A percentile compares a stretch with the other conserved stretches of the same genome.
phyloP scores from a whole-genome alignment of 2,113 vertebrate species.

The Cebus imitator region DNA sequence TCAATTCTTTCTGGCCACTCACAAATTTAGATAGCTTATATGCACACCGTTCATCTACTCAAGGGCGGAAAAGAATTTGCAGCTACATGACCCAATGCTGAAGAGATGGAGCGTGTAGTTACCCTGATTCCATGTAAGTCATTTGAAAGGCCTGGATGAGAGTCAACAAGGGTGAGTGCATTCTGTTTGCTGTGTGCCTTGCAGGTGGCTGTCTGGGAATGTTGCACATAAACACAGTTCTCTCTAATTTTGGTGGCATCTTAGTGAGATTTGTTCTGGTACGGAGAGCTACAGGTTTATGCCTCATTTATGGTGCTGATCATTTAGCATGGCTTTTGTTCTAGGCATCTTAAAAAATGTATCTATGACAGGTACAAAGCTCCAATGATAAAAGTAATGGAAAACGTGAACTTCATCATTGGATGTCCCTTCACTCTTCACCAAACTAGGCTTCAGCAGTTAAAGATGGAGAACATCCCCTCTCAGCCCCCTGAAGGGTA shows the following conservation, averaged over 20 bases:
- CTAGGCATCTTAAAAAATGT: neutral
- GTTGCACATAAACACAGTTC: neutral
- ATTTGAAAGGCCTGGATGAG: neutral
- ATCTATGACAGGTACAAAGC: neutral
- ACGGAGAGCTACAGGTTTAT: conserved; percentile 5
- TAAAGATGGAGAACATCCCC: neutral
- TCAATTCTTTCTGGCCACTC: neutral
- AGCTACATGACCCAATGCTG: neutral
- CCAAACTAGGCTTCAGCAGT: neutral
- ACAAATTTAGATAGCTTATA: neutral
- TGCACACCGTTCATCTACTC: neutral
- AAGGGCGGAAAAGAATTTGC: neutral
- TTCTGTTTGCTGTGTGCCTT: neutral
- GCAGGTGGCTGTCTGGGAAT: conserved; percentile 23
- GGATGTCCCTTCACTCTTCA: neutral
- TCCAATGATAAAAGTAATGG: neutral
- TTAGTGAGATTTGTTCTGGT: conserved; percentile 27
- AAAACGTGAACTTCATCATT: neutral
- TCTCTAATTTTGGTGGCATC: conserved; percentile 46
- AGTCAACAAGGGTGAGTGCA: neutral
- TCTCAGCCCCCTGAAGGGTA: neutral
- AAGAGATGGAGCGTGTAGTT: neutral
- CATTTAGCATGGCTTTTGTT: neutral
- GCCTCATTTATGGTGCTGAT: neutral
- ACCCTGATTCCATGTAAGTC: neutral